Evolutionary conservation across 2,888 invertebrate species (phyloP), one percentile per base, ranked within the genome.

Genomic region (Epistrophella euchroma): DNA sequence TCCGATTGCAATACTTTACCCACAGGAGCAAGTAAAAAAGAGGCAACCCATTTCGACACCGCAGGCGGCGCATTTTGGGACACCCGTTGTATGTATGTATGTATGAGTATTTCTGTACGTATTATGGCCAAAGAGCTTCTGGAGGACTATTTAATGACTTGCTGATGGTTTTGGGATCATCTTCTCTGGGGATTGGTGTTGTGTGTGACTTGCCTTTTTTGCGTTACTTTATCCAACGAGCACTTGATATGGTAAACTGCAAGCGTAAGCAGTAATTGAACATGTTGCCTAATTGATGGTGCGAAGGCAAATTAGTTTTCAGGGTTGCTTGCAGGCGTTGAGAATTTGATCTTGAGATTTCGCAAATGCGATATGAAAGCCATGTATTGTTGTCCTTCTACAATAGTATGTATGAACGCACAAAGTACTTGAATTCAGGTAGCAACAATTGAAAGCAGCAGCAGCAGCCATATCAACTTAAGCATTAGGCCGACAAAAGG

Each of bases 81-180:
- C 56, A 56, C 47, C 73, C 56, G 1, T 40, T 37, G 10, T 62
- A 32, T 32, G 28, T 28, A 28, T 4, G 4, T 58, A 56, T 58
- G n/a, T n/a, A n/a, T n/a, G n/a, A n/a, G n/a, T n/a, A n/a, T n/a
- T n/a, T n/a, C n/a, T n/a, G n/a, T n/a, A 62, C 19, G 47, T 52
- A 52, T 25, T 52, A 52, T 52, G 4, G 52, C 52, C 55, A 56
- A 40, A 47, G 66, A 47, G 71, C 19, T 74, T 74, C 50, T 76
- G 22, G 71, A 81, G 84, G 84, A 85, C 72, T 81, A 85, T 80
- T 85, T 81, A 85, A 81, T 81, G 85, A 81, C 68, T 85, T 85
- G 76, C 81, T 81, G 81, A 85, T 85, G 85, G 85, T 80, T 85
- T 85, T 85, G 81, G 81, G 80, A 85, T 85, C 80, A 77, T 76